Evolutionary conservation across 1,140 invertebrate genomes (phyloP), one percentile per base, ranked within the genome.

Genomic region (Helicoverpa armigera): DNA sequence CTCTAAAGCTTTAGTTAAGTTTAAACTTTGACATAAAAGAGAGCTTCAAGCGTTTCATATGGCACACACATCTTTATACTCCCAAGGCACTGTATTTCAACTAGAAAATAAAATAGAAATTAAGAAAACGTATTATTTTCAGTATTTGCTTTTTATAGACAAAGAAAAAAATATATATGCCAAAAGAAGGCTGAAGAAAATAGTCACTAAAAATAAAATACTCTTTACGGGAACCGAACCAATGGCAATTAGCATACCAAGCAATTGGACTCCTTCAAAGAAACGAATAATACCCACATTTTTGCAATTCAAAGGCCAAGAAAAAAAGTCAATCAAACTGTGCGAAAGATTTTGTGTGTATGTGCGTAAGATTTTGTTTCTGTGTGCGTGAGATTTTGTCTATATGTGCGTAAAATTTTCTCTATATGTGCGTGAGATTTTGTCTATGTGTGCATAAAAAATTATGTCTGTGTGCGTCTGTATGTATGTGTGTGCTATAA

Each of bases 301-400:
- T 77, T 77, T 77, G 75, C 75, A 77, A 61, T 3, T 77, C 75
- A 77, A 77, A 75, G 9, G 14, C 29, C n/a, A 54, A 67, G 23
- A 67, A 67, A 77, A 29, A 67, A 73, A 78, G 74, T 43, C 67
- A 79, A 82, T 58, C 50, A 63, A 82, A 35, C 31, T 65, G 77
- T 54, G 60, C 51, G 63, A 78, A 51, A 53, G 75, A 82, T 86
- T 84, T 84, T 83, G 84, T 84, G 77, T 83, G 56, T 72, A 23
- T 23, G 23, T 23, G 23, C 23, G 50, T 56, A 10, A 23, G 23
- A 23, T 23, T 23, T 23, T 23, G 23, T n/a, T n/a, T 58, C 69
- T 65, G 60, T 70, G 67, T 76, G 78, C 75, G 80, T 73, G n/a
- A n/a, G n/a, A n/a, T n/a, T n/a, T n/a, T n/a, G n/a, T n/a, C n/a